These are phyloP conservation scores for Conger conger DNA, from an alignment of 2,113 vertebrate genomes.

Conservation along the genomic window DNA sequence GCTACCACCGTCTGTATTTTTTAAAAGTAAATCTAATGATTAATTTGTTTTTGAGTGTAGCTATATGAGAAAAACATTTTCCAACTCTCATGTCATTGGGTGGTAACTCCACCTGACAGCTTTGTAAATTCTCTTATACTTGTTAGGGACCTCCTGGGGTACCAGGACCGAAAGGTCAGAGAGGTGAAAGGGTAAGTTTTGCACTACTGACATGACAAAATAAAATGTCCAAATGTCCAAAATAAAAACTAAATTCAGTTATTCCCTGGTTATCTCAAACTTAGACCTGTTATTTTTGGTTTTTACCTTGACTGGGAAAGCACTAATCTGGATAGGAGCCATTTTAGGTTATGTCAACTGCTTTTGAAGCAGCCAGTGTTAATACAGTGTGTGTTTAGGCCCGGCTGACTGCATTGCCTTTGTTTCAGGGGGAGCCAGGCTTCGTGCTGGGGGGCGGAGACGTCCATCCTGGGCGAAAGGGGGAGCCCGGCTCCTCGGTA, in stretches of 20 bases:
- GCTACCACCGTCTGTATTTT: no score
- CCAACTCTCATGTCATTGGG: not conserved
- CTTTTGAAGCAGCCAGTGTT: not conserved
- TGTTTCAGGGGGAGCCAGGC: constrained; percentile 80
- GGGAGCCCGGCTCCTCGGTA: constrained; percentile 79
- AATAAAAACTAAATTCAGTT: no score
- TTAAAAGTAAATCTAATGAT: no score
- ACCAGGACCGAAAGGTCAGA: constrained; percentile 76
- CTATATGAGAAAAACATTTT: not conserved
- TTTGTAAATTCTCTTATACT: not conserved
- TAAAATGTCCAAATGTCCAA: not conserved
- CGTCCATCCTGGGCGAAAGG: constrained; percentile 74
- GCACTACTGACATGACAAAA: not conserved
- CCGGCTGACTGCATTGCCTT: not conserved
- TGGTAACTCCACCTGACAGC: not conserved
- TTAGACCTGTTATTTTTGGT: no score
- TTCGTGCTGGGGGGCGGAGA: constrained; percentile 78
- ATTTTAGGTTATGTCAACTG: not conserved
- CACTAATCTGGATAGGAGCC: not conserved
- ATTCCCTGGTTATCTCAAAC: no score
- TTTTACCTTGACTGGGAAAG: no score
- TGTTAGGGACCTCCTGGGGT: constrained; percentile 73
- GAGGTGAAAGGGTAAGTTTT: constrained; percentile 83
- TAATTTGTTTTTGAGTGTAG: no score
- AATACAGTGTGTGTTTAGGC: not conserved